Percentiles rank a stretch among this genome's conserved stretches.
phyloP scores from a whole-genome alignment of 1,140 invertebrate species.

The Bactericera cockerelli region DNA sequence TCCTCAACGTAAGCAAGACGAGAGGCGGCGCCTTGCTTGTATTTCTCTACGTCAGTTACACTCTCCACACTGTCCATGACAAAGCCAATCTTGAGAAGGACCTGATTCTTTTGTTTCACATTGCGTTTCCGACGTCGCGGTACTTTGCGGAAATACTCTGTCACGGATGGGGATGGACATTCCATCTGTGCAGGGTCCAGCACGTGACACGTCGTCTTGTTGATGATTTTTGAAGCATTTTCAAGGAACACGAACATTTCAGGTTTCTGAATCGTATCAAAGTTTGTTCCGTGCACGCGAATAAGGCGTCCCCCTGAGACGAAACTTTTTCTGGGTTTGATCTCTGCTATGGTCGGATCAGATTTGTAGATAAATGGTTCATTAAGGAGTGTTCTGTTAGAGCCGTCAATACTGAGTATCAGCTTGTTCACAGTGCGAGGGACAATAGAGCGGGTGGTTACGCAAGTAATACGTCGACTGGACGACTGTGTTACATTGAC shows the following conservation, averaged over 20 bases:
- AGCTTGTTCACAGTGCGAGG: slow-evolving; percentile 30
- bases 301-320: slow-evolving; percentile 84
- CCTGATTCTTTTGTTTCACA: not conserved
- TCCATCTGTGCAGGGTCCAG: slow-evolving; percentile 83
- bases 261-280: slow-evolving; percentile 80
- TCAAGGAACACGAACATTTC: slow-evolving; percentile 68
- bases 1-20: slow-evolving; percentile 80
- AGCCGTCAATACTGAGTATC: slow-evolving; percentile 68
- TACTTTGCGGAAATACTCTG: slow-evolving; percentile 32
- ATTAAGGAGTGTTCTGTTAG: slow-evolving; percentile 49
- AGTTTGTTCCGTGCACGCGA: slow-evolving; percentile 78
- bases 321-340: slow-evolving; percentile 74
- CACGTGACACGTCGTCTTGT: slow-evolving; percentile 74
- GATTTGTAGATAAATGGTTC: slow-evolving; percentile 74
- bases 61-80: slow-evolving; percentile 88
- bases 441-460: slow-evolving; percentile 45
- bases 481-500: slow-evolving; percentile 78
- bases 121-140: slow-evolving; percentile 22
- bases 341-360: slow-evolving; percentile 87
- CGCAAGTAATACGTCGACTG: slow-evolving; percentile 72
- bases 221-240: slow-evolving; percentile 41
- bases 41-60: slow-evolving; percentile 73
- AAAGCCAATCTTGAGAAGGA: slow-evolving; percentile 53
- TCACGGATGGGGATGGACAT: slow-evolving; percentile 79
- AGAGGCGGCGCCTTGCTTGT: slow-evolving; percentile 60